phyloP scores from a whole-genome alignment of 2,888 invertebrate genomes.

The Oxyscelio sp. region DNA sequence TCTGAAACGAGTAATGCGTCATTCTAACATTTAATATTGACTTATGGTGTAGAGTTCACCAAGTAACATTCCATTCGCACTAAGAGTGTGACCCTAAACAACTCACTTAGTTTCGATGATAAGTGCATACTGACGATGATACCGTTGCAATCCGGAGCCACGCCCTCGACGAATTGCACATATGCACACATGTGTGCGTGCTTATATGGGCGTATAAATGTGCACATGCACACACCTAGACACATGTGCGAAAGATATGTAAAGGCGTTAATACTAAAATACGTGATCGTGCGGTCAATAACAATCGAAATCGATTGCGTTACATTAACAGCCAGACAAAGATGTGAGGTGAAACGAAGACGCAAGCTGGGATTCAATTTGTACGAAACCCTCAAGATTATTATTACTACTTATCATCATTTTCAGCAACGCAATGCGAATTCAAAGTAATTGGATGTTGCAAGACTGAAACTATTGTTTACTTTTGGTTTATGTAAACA shows the following conservation, averaged over 20 bases:
- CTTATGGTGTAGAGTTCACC: slow-evolving; percentile 45
- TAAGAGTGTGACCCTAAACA: slow-evolving; percentile 65
- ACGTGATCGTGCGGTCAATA: slow-evolving; percentile 75
- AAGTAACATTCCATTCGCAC: slow-evolving; percentile 38
- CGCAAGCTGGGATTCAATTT: slow-evolving; percentile 56
- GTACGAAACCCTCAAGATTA: slow-evolving; percentile 60
- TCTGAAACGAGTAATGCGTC: background rate
- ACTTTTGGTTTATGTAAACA: slow-evolving; percentile 39
- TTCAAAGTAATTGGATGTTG: slow-evolving; percentile 38
- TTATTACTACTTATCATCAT: slow-evolving; percentile 70
- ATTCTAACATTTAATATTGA: slow-evolving; percentile 4
- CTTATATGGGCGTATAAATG: background rate
- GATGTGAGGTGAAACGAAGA: slow-evolving; percentile 39
- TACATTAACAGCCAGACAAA: slow-evolving; percentile 52
- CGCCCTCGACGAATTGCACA: slow-evolving; percentile 78
- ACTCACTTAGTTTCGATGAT: slow-evolving; percentile 79
- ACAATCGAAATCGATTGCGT: slow-evolving; percentile 71
- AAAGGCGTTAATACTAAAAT: slow-evolving; percentile 74
- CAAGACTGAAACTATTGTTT: slow-evolving; percentile 4
- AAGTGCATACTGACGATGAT: slow-evolving; percentile 85
- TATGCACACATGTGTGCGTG: slow-evolving; percentile 47
- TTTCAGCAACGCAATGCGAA: slow-evolving; percentile 52
- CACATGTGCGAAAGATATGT: slow-evolving; percentile 54
- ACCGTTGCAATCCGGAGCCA: slow-evolving; percentile 85
- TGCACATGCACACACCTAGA: slow-evolving; percentile 21